Evolutionary conservation across 2,888 invertebrate genomes (phyloP).

Genomic region (Lasioglossum leucozonium): DNA sequence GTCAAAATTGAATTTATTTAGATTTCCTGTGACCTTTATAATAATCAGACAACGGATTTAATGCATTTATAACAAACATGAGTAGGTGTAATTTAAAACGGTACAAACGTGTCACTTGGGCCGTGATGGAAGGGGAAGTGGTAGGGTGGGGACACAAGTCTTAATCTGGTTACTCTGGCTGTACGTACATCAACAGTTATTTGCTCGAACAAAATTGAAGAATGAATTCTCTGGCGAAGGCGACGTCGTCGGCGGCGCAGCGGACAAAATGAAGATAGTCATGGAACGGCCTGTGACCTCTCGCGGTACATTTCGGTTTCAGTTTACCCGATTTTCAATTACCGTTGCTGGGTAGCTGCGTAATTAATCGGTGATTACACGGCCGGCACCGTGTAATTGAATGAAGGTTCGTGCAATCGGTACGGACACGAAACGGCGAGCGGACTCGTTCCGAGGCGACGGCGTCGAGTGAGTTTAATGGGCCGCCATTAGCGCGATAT

Average conservation of each 20-base stretch:
- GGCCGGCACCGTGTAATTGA: constrained; percentile 14
- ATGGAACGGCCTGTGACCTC: not conserved
- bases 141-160: no score
- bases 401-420: constrained; percentile 12
- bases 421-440: not conserved
- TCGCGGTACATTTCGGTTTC: not conserved
- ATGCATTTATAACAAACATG: no score
- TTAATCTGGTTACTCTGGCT: no score
- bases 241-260: not conserved
- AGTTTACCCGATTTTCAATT: constrained; percentile 19
- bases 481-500: constrained; percentile 16
- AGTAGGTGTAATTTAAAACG: no score
- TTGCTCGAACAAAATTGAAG: not conserved
- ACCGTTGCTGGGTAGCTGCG: not conserved
- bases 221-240: not conserved
- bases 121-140: no score
- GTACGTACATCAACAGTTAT: not conserved
- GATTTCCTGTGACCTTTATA: no score
- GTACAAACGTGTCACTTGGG: no score
- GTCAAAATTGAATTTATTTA: no score
- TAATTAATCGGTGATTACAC: constrained; percentile 31
- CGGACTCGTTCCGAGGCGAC: constrained; percentile 3
- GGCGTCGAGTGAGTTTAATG: not conserved
- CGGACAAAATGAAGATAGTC: not conserved
- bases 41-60: no score